A percentile compares a stretch with the other conserved stretches of the same genome.
Conservation (phyloP, 2,113 vertebrate genomes). For the Heteronetta atricapilla region DNA sequence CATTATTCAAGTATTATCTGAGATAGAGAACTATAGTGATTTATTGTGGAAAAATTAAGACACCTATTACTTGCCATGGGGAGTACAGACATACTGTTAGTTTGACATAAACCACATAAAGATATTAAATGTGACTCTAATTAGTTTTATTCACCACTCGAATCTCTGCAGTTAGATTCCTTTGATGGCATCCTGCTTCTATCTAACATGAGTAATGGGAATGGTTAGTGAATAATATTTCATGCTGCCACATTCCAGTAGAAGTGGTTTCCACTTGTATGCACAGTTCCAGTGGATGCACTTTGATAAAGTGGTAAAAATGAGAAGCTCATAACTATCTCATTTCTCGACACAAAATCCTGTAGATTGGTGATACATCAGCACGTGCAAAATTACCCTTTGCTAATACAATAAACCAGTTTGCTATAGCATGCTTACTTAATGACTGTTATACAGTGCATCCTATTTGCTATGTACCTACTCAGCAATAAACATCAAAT, state of each 20-base stretch:
- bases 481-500: neutral
- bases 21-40: conserved; percentile 4
- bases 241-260: conserved; percentile 54
- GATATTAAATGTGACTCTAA: conserved; percentile 62
- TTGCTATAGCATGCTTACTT: conserved; percentile 21
- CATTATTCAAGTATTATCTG: neutral
- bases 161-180: conserved; percentile 41
- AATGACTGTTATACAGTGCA: neutral
- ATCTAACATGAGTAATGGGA: conserved; percentile 67
- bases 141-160: conserved; percentile 48
- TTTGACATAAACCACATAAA: conserved; percentile 60
- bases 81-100: conserved; percentile 24
- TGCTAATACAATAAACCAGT: conserved; percentile 23
- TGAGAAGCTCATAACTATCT: conserved; percentile 20
- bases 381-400: conserved; percentile 32
- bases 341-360: conserved; percentile 44
- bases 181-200: conserved; percentile 52
- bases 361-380: conserved; percentile 24
- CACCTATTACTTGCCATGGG: conserved; percentile 1
- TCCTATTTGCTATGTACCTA: neutral
- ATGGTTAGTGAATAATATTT: conserved; percentile 63
- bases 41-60: conserved; percentile 50
- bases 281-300: conserved; percentile 42
- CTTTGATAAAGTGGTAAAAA: conserved; percentile 62
- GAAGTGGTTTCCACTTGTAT: conserved; percentile 49